Evolutionary conservation across 2,113 vertebrate genomes (phyloP).

Genomic region (Menura novaehollandiae): DNA sequence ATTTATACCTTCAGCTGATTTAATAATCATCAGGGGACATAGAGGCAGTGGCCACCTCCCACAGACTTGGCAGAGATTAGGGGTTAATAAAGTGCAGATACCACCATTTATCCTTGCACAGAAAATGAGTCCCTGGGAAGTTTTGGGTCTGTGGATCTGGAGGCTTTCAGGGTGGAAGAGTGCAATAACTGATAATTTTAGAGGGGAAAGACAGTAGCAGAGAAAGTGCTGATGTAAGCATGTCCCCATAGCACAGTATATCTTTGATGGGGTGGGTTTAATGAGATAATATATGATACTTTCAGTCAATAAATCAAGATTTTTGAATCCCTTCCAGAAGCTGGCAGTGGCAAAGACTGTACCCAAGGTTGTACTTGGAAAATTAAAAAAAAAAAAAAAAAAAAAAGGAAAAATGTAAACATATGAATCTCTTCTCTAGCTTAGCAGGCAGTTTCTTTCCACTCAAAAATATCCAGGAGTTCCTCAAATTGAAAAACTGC

Average conservation of each 20-base stretch:
- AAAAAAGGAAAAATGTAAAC: not conserved
- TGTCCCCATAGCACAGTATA: not conserved
- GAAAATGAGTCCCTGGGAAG: not conserved
- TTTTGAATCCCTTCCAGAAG: not conserved
- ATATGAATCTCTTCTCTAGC: not conserved
- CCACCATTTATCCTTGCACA: not conserved
- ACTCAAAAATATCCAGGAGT: not conserved
- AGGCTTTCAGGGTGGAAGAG: not conserved
- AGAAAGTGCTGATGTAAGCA: not conserved
- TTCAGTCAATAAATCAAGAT: not conserved
- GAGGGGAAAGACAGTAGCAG: not conserved
- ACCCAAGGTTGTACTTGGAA: not conserved
- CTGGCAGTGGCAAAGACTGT: not conserved
- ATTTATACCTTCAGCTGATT: not conserved
- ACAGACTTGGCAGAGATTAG: not conserved
- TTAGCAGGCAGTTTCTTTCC: not conserved
- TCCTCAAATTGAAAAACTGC: not conserved
- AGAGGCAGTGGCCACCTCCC: not conserved
- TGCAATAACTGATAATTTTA: not conserved
- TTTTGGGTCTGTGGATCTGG: not conserved
- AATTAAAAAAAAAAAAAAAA: not conserved
- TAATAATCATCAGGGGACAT: not conserved
- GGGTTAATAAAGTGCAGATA: not conserved
- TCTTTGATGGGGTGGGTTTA: not conserved
- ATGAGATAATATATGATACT: not conserved